These are phyloP conservation scores for Ectropis grisescens DNA, from an alignment of 1,140 invertebrate species.

Conservation along the genomic window DNA sequence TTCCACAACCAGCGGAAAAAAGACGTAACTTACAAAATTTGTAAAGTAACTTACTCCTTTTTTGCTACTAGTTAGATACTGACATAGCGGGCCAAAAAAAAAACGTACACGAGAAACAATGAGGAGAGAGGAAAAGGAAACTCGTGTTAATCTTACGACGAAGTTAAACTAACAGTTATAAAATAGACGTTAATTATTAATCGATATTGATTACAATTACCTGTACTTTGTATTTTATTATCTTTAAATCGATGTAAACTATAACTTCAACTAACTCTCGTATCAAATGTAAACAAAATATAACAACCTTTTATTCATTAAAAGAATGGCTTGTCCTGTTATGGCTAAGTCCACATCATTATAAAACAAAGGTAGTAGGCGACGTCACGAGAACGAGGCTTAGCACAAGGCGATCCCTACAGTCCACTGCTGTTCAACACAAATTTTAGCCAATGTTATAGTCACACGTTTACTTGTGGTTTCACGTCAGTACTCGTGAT, in stretches of 20 bases:
- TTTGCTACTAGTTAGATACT: no score
- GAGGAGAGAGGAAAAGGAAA: conserved; percentile 24
- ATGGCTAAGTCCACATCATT: conserved; percentile 18
- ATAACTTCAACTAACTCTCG: conserved; percentile 39
- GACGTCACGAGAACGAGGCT: no score
- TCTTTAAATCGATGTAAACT: conserved; percentile 60
- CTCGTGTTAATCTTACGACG: conserved; percentile 41
- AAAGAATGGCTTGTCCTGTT: conserved; percentile 24
- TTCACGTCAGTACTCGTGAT: no score
- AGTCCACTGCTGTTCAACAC: no score
- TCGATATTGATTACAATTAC: conserved; percentile 50
- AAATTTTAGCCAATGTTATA: no score
- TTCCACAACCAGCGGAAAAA: conserved; percentile 15
- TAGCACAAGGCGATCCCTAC: no score
- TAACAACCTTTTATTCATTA: conserved; percentile 29
- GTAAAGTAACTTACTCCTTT: no score
- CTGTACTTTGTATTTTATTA: conserved; percentile 61
- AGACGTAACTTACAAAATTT: conserved; percentile 16
- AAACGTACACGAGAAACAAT: conserved; percentile 1
- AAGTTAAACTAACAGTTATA: conserved; percentile 49
- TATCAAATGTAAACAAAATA: conserved; percentile 54
- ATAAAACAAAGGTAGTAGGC: no score
- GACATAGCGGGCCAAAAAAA: no score
- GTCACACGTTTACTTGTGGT: no score
- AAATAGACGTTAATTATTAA: conserved; percentile 46